phyloP scores from a whole-genome alignment of 2,113 vertebrate genomes.

The Grus americana region DNA sequence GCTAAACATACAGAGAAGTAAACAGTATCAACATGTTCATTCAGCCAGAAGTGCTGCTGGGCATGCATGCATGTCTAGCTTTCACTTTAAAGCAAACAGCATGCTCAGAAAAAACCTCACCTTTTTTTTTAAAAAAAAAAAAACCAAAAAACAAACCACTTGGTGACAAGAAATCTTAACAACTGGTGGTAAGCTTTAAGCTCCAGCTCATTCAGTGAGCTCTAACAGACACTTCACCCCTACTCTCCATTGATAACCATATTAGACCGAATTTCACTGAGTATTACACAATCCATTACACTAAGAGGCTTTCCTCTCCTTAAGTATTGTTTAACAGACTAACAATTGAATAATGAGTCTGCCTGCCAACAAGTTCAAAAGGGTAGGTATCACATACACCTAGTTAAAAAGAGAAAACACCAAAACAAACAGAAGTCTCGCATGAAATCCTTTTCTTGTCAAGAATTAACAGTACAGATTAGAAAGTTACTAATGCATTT shows the following conservation, averaged over 20 bases:
- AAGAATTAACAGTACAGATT: neutral
- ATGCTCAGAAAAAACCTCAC: neutral
- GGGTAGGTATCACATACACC: neutral
- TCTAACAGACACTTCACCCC: neutral
- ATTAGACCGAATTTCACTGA: neutral
- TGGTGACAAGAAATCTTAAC: neutral
- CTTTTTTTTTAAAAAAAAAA: neutral
- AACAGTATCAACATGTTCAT: neutral
- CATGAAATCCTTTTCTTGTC: neutral
- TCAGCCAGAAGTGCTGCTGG: neutral
- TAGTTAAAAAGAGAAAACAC: neutral
- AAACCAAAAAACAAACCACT: neutral
- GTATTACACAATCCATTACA: neutral
- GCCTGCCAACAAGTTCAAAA: neutral
- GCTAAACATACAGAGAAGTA: conserved; percentile 18
- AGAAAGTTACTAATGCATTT: neutral
- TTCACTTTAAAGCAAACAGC: neutral
- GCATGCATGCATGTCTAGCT: neutral
- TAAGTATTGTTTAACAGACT: neutral
- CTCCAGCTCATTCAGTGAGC: neutral
- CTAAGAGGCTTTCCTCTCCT: neutral
- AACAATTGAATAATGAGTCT: neutral
- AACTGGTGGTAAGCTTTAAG: neutral
- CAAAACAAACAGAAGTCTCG: neutral
- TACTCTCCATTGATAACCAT: neutral